These are phyloP conservation scores for Parnassius orleans DNA, from an alignment of 2,888 invertebrate genomes.

Conservation along the genomic window DNA sequence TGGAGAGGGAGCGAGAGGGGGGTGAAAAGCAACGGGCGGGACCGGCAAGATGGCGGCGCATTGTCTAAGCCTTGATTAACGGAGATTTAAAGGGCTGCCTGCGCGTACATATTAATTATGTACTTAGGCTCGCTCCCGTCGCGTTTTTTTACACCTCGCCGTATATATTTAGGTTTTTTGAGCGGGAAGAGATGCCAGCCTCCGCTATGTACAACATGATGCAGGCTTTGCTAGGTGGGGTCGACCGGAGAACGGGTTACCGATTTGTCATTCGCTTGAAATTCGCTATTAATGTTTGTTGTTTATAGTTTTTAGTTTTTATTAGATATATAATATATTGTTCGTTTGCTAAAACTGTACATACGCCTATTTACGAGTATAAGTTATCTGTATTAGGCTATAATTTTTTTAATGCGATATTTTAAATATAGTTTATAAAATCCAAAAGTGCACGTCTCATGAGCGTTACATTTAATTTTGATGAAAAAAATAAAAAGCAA, in stretches of 20 bases:
- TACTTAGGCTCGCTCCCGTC: constrained; percentile 54
- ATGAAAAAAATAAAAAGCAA: too few species aligned
- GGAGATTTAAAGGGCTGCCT: constrained; percentile 66
- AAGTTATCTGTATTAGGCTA: too few species aligned
- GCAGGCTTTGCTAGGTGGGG: background rate
- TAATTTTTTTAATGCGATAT: too few species aligned
- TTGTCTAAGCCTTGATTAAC: constrained; percentile 77
- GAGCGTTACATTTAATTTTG: too few species aligned
- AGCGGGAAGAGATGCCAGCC: constrained; percentile 3
- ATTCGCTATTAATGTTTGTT: too few species aligned
- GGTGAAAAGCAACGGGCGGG: constrained; percentile 40
- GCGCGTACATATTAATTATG: constrained; percentile 77
- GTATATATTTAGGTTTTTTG: constrained; percentile 29
- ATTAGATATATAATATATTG: too few species aligned
- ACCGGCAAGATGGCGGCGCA: constrained; percentile 69
- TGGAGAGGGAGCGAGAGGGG: constrained; percentile 30
- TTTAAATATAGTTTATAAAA: too few species aligned
- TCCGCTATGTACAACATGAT: constrained; percentile 1
- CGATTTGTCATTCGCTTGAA: too few species aligned
- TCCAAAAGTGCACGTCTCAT: too few species aligned
- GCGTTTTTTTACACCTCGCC: constrained; percentile 45
- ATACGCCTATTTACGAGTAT: too few species aligned
- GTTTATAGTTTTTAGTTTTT: too few species aligned
- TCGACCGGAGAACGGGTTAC: background rate
- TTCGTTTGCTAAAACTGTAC: too few species aligned